Conservation (phyloP, 2,113 vertebrate species). For the Tragelaphus buxtoni region DNA sequence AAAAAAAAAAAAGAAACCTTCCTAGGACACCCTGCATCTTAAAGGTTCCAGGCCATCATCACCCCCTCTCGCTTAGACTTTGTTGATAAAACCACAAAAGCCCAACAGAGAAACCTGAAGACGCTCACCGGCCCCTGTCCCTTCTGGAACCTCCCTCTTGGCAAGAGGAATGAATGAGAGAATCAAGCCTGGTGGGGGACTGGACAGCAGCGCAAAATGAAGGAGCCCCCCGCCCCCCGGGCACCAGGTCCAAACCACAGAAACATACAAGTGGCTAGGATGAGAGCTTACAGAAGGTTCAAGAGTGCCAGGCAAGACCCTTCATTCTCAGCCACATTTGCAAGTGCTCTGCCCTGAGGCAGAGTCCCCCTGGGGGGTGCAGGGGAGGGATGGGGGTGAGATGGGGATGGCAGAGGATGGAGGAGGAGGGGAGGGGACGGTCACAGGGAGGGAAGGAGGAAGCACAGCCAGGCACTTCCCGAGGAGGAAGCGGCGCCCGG, state of each 20-base stretch:
- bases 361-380: not conserved
- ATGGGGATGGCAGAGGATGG: not conserved
- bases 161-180: not conserved
- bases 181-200: not conserved
- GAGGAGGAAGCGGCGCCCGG: not conserved
- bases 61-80: not conserved
- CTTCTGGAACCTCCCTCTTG: not conserved
- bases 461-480: not conserved
- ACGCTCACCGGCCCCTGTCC: not conserved
- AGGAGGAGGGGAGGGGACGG: not conserved
- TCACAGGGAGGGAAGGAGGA: not conserved
- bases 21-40: not conserved
- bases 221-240: rapidly evolving
- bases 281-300: not conserved
- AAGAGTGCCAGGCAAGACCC: no score
- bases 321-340: not conserved
- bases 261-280: not conserved
- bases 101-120: not conserved
- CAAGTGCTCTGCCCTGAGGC: not conserved
- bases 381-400: not conserved
- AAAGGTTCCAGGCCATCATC: not conserved
- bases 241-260: not conserved
- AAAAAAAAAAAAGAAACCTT: no score
- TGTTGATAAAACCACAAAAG: not conserved
- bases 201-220: rapidly evolving